Evolutionary conservation across 1,140 invertebrate species (phyloP).

Genomic region (Drosophila athabasca): DNA sequence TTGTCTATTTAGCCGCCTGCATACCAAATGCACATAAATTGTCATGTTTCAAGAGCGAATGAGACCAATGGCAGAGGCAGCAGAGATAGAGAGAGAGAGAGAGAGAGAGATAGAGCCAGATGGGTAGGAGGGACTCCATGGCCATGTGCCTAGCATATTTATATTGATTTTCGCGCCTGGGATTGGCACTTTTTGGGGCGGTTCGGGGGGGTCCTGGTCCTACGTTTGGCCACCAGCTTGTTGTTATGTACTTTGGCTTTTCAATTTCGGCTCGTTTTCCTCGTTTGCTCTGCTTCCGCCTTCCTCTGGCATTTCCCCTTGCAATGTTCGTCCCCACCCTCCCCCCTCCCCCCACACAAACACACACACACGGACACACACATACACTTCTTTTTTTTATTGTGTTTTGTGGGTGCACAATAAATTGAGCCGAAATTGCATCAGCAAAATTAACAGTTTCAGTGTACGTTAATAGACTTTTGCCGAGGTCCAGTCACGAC

Average conservation of each 20-base stretch:
- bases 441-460: slow-evolving; percentile 80
- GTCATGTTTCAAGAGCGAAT: slow-evolving; percentile 55
- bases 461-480: slow-evolving; percentile 80
- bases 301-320: not conserved
- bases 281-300: slow-evolving; percentile 18
- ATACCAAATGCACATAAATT: slow-evolving; percentile 81
- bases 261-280: slow-evolving; percentile 75
- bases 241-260: slow-evolving; percentile 81
- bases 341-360: not conserved
- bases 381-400: slow-evolving; percentile 31
- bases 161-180: slow-evolving; percentile 80
- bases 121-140: slow-evolving; percentile 24
- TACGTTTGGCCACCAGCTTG: slow-evolving; percentile 60
- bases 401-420: slow-evolving; percentile 76
- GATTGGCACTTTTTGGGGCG: slow-evolving; percentile 40
- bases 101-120: not conserved
- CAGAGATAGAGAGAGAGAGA: not conserved
- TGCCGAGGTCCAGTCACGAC: slow-evolving; percentile 24
- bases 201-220: not conserved
- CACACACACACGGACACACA: no score
- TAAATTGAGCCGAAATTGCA: slow-evolving; percentile 80
- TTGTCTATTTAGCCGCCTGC: slow-evolving; percentile 79
- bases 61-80: slow-evolving; percentile 5
- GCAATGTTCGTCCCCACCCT: no score
- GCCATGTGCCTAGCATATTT: slow-evolving; percentile 72